Base-by-base conservation (phyloP, 2,888 invertebrate species). In the Leptopilina drosophilae region DNA sequence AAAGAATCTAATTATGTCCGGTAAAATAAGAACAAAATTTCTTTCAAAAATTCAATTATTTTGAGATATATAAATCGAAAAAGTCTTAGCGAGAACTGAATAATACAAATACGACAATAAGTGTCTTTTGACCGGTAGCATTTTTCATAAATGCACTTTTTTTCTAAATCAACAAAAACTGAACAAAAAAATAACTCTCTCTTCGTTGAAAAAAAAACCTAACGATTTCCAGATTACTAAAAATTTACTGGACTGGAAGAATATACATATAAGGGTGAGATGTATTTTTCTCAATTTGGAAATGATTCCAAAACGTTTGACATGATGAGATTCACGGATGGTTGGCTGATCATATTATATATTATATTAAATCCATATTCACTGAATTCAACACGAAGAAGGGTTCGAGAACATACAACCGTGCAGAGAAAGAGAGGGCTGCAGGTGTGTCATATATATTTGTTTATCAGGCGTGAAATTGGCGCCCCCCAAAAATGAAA, bases 381-480 rank as follows among this genome's bases (percentile, higher is more conserved):
- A 64, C 15, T 64, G 77, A 77, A 77, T 64, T 64, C 8, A 77
- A 26, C 20, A 26, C 53, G 64, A 77, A 49, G 64, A 77, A 49
- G 77, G 64, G 64, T 64, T 62, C 15, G 49, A 11, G 62, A 49
- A 53, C 77, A 53, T 56, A 49, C 53, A 14, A 53, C 42, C 7
- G 42, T 42, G 1, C 1, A 46, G 20, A 49, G n/a, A 49, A 49
- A 53, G 33, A 76, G 79, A 81, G 79, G 64, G 82, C 73, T 81
- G 81, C 84, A 84, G 83, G 82, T 84, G 82, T 81, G 82, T 77
- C 73, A 79, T 86, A 84, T 85, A 85, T 85, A 80, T 85, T 86
- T 85, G 80, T 86, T 82, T 83, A 84, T 82, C 78, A 80, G 83
- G 82, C 82, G 84, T 86, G 81, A 87, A 87, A 86, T 87, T 85